Evolutionary conservation across 2,113 vertebrate genomes (phyloP).

Genomic region (Sclerurus mexicanus): DNA sequence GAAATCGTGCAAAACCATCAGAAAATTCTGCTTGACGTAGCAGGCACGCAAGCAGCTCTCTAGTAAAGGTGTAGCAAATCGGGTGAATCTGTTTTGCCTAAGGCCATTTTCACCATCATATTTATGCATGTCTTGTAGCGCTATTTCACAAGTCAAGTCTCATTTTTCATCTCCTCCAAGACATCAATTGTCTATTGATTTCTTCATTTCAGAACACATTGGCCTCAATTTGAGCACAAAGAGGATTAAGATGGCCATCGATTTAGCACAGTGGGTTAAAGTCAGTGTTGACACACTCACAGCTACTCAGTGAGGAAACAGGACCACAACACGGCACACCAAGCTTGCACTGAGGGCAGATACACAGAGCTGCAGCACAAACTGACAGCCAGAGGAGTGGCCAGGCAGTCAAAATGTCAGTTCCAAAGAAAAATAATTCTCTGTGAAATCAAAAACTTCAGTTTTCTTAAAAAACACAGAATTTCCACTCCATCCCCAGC

Average conservation of each 20-base stretch:
- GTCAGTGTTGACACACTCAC: background rate
- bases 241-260: background rate
- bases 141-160: background rate
- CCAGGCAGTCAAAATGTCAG: background rate
- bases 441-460: background rate
- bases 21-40: background rate
- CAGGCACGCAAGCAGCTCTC: background rate
- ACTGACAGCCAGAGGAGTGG: background rate
- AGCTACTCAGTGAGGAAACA: background rate
- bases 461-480: background rate
- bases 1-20: background rate
- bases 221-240: background rate
- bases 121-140: background rate
- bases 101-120: background rate
- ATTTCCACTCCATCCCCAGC: background rate
- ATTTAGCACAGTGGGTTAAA: background rate
- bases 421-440: background rate
- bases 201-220: background rate
- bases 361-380: background rate
- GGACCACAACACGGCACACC: background rate
- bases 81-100: background rate
- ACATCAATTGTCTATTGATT: background rate
- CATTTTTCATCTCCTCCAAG: background rate
- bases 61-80: background rate
- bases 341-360: background rate